Percentiles rank a stretch among this genome's conserved stretches.
Conservation (phyloP, 2,797 vertebrate species). For the Halcyon smyrnensis region DNA sequence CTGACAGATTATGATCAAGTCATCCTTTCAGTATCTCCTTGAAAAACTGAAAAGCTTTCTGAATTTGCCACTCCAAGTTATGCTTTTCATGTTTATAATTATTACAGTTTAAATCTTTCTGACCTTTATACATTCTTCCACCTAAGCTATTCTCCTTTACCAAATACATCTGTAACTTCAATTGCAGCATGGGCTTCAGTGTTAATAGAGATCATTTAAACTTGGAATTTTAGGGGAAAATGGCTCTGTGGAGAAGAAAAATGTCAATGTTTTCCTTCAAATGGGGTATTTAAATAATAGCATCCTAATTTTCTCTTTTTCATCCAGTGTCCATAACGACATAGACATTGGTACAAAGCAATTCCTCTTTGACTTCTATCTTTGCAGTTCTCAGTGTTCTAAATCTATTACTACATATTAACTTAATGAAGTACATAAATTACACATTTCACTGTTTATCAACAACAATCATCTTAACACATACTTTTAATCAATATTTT, state of each 20-base stretch:
- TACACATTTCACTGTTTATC: conserved; percentile 7
- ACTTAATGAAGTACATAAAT: background rate
- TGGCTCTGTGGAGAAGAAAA: background rate
- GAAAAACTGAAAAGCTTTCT: background rate
- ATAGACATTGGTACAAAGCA: background rate
- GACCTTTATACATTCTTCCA: background rate
- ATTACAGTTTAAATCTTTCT: background rate
- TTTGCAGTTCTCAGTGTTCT: background rate
- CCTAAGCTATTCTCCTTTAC: background rate
- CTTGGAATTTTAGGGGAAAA: background rate
- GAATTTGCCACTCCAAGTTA: background rate
- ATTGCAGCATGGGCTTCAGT: background rate
- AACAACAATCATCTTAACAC: background rate
- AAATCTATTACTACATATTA: background rate
- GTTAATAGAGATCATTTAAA: background rate
- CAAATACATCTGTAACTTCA: background rate
- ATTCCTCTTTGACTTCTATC: background rate
- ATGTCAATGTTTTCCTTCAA: background rate
- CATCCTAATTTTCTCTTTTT: background rate
- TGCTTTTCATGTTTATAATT: background rate
- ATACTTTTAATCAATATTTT: conserved; percentile 36
- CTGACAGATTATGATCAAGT: background rate
- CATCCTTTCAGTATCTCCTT: background rate
- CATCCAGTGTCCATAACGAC: background rate
- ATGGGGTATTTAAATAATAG: background rate